Base-by-base conservation (phyloP, 2,888 invertebrate genomes). In the Rhagium mordax region DNA sequence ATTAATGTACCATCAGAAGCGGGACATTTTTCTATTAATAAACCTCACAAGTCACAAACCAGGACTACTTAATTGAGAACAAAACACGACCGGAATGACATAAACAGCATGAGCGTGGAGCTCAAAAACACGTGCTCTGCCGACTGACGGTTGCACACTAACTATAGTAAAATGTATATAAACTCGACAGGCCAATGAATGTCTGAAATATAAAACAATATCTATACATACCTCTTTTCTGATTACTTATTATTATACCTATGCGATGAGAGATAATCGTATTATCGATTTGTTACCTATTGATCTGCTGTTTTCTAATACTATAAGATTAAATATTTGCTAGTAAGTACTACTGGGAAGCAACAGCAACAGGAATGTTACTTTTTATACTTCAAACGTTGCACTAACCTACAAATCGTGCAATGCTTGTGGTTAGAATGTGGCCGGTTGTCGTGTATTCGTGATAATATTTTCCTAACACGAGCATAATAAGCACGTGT, bases 161-260 rank as follows among this genome's bases (percentile, higher is more conserved):
- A 60, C 59, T 18, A 33, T 60, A 60, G 59, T 60, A 60, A 29
- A 59, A 33, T 60, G 59, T 33, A 10, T 41, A 15, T 27, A n/a
- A 27, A 27, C 18, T 60, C 18, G 3, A 60, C 29, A 16, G 24
- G 15, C 24, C 59, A 18, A 60, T 60, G 33, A 60, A 18, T 60
- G 59, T 41, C 33, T 18, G 29, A 60, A 60, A 60, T 60, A 29
- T 60, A 33, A 27, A 60, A 60, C 18, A 18, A 20, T 33, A 41
- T 51, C 16, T 51, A 16, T 51, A 16, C 16, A 51, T 51, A 51
- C 51, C 51, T 51, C 7, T 49, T 51, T 51, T 20, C 18, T 7
- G 51, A 51, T 18, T 51, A 51, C n/a, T 41, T 51, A 51, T 13
- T 51, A 20, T 16, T n/a, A n/a, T n/a, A n/a, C n/a, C n/a, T n/a